Evolutionary conservation across 2,888 invertebrate species (phyloP).

Genomic region (Metopia argyrocephala): DNA sequence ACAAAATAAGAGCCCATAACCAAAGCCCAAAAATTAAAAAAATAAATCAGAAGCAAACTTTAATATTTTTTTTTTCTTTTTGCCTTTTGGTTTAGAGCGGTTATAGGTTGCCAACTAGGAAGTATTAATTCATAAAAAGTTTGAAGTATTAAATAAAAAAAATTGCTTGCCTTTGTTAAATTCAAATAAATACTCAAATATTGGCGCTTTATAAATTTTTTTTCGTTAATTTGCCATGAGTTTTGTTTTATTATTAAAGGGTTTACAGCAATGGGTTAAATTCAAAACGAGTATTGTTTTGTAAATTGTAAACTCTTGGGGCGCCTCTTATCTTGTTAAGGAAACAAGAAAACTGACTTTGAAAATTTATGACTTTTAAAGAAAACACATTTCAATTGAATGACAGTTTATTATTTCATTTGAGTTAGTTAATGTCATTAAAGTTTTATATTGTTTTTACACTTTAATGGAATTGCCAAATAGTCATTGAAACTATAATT

Average conservation of each 20-base stretch:
- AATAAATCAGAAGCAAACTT: too few relatives aligned
- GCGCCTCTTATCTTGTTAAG: background rate
- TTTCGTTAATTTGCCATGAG: constrained; percentile 42
- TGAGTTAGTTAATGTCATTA: background rate
- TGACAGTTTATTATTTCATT: background rate
- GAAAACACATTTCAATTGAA: background rate
- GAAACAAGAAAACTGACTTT: constrained; percentile 16
- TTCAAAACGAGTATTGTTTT: background rate
- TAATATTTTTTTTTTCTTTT: too few relatives aligned
- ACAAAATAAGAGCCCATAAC: constrained; percentile 36
- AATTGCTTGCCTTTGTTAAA: background rate
- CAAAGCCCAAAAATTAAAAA: background rate
- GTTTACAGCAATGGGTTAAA: constrained; percentile 39
- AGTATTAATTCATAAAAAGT: background rate
- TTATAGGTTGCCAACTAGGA: background rate
- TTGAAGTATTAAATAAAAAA: too few relatives aligned
- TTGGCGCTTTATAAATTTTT: background rate
- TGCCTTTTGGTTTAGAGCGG: too few relatives aligned
- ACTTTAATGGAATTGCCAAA: background rate
- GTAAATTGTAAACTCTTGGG: background rate
- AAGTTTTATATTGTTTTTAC: background rate
- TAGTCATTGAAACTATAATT: too few relatives aligned
- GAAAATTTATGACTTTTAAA: constrained; percentile 21
- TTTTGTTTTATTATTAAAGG: constrained; percentile 3
- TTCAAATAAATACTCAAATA: background rate